Conservation (phyloP, 2,888 invertebrate genomes). For the Microplitis deprimator region DNA sequence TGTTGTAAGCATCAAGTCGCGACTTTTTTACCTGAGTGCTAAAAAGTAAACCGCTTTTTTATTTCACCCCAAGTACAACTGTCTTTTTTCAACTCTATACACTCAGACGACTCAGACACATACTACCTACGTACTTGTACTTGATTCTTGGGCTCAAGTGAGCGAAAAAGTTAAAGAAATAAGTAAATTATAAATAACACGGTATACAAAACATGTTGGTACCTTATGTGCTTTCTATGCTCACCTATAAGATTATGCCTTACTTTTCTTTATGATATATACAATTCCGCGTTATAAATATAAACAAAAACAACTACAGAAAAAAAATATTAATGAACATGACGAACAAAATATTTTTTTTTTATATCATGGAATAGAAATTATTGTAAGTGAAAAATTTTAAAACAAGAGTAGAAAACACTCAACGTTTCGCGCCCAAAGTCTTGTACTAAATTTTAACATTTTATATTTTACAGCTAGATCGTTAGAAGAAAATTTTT, state of each 20-base stretch:
- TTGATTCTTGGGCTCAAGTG: constrained; percentile 1
- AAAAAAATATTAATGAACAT: background rate
- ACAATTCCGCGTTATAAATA: background rate
- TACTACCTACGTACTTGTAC: background rate
- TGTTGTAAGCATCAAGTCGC: constrained; percentile 15
- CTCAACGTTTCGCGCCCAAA: no score
- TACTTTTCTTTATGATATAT: background rate
- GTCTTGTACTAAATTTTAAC: no score
- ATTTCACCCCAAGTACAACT: background rate
- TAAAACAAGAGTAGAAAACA: no score
- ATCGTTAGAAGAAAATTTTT: no score
- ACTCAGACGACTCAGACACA: background rate
- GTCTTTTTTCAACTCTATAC: background rate
- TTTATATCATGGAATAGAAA: background rate
- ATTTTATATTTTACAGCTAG: no score
- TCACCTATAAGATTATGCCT: background rate
- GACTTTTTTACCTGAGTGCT: background rate
- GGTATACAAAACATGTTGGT: background rate
- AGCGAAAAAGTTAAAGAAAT: constrained; percentile 9
- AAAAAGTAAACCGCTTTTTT: constrained; percentile 18
- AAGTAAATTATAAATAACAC: background rate
- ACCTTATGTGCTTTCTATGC: background rate
- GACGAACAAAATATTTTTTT: background rate
- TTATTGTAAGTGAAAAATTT: background rate
- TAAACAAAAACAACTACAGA: background rate